Conservation (phyloP, 1,140 invertebrate genomes). For the Callitettix versicolor region DNA sequence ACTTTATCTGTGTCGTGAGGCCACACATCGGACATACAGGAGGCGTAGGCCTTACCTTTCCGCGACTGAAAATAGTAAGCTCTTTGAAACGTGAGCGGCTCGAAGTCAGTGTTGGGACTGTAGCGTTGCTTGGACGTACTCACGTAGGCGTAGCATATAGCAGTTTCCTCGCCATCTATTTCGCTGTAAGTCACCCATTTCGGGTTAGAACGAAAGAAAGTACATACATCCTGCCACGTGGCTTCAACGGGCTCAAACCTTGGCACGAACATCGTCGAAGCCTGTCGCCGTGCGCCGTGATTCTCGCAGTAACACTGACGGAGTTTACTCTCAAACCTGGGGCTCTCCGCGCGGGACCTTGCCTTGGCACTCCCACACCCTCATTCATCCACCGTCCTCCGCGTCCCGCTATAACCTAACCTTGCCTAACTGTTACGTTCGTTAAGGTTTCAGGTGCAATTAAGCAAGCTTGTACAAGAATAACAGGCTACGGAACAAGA, state of each 20-base stretch:
- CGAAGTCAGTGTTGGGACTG: conserved; percentile 33
- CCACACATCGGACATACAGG: neutral
- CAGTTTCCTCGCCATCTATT: conserved; percentile 44
- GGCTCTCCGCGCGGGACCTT: too few relatives aligned
- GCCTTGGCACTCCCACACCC: neutral
- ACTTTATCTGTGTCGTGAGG: too few relatives aligned
- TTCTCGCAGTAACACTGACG: neutral
- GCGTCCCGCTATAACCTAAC: neutral
- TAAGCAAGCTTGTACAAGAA: too few relatives aligned
- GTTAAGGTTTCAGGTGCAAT: too few relatives aligned
- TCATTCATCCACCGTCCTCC: neutral
- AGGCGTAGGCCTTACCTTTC: conserved; percentile 6
- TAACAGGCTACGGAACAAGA: too few relatives aligned
- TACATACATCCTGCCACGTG: conserved; percentile 39
- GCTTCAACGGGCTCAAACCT: conserved; percentile 19
- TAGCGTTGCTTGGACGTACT: conserved; percentile 21
- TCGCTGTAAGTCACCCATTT: conserved; percentile 55
- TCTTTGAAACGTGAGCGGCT: conserved; percentile 46
- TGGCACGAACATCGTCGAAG: conserved; percentile 3
- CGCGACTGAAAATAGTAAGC: conserved; percentile 48
- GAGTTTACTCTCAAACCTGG: neutral
- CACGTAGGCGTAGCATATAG: conserved; percentile 40
- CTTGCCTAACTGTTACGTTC: too few relatives aligned
- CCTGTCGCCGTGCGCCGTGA: too few relatives aligned
- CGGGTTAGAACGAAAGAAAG: conserved; percentile 41